Evolutionary conservation across 1,140 invertebrate genomes (phyloP).

Genomic region (Lepidostoma basale): DNA sequence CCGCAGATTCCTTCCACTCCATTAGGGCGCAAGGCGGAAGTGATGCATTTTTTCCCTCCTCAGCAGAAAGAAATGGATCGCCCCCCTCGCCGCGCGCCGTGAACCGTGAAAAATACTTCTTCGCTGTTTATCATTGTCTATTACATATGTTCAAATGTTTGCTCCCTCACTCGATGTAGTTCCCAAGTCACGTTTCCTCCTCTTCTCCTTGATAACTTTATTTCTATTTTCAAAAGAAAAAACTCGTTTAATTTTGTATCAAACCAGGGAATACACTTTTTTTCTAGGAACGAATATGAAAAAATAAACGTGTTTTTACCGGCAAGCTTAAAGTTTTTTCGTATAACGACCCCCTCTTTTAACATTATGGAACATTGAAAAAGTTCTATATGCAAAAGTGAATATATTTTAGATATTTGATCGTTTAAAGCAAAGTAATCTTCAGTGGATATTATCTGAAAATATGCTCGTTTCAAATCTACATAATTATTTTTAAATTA

Average conservation of each 20-base stretch:
- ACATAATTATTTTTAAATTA: too few relatives aligned
- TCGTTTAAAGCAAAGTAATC: too few relatives aligned
- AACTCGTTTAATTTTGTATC: not conserved
- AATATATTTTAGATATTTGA: too few relatives aligned
- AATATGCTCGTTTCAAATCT: too few relatives aligned
- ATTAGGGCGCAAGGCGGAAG: slow-evolving; percentile 40
- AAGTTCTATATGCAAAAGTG: too few relatives aligned
- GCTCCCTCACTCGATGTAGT: not conserved
- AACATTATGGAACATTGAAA: too few relatives aligned
- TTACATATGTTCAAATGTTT: slow-evolving; percentile 43
- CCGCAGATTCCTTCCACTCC: slow-evolving; percentile 37
- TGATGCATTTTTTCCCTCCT: slow-evolving; percentile 41
- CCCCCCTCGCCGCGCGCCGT: not conserved
- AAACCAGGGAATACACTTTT: not conserved
- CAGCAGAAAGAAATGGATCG: slow-evolving; percentile 25
- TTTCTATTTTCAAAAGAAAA: slow-evolving; percentile 13
- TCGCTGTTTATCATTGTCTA: slow-evolving; percentile 43
- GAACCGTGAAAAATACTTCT: slow-evolving; percentile 40
- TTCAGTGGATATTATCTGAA: too few relatives aligned
- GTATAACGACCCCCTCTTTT: too few relatives aligned
- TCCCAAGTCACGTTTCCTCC: slow-evolving; percentile 7
- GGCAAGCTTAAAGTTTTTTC: too few relatives aligned
- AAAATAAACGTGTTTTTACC: too few relatives aligned
- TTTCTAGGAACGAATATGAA: too few relatives aligned
- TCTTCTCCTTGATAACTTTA: not conserved